These are phyloP conservation scores for Cardinalis cardinalis DNA, from an alignment of 2,113 vertebrate genomes.

Conservation along the genomic window DNA sequence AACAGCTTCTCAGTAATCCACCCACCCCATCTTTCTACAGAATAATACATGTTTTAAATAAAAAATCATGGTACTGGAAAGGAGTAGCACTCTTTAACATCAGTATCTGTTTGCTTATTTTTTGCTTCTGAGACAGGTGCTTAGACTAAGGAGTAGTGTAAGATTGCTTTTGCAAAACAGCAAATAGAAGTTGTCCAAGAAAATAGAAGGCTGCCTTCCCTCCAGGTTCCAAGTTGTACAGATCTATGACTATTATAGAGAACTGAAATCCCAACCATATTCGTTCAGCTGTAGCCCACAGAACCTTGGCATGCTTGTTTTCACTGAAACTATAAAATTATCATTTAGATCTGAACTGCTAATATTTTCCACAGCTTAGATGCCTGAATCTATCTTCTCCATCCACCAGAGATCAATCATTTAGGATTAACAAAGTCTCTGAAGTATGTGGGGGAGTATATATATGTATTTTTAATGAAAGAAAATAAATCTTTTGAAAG, in stretches of 20 bases:
- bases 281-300: background rate
- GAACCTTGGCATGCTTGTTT: background rate
- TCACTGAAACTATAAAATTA: background rate
- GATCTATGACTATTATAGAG: background rate
- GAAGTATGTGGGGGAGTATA: rapidly evolving
- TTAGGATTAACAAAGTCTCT: background rate
- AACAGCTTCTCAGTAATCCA: background rate
- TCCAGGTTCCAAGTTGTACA: background rate
- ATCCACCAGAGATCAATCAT: background rate
- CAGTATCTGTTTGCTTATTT: background rate
- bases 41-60: background rate
- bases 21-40: background rate
- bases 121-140: background rate
- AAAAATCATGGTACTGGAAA: background rate
- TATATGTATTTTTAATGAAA: background rate
- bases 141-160: background rate
- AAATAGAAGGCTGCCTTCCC: background rate
- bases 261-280: background rate
- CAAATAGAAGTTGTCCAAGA: background rate
- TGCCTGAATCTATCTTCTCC: background rate
- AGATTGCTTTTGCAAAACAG: background rate
- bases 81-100: background rate
- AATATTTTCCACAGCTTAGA: background rate
- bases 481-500: background rate
- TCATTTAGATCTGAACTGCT: background rate